Evolutionary conservation across 1,140 invertebrate genomes (phyloP), one percentile per base, ranked within the genome.

Genomic region (Macrostomum lignano): DNA sequence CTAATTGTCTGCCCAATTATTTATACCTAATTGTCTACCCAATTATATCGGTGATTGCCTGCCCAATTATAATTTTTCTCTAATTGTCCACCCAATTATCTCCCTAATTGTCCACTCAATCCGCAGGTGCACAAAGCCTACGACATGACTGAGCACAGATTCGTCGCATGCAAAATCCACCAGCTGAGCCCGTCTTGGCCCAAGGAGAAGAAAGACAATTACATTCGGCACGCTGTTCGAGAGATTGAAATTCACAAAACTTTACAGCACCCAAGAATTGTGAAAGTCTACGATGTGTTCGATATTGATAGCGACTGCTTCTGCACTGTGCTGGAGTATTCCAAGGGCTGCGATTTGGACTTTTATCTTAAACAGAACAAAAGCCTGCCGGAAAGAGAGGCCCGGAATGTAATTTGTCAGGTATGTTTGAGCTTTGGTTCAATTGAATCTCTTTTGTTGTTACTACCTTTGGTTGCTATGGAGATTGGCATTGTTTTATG

Each of bases 111-210:
- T n/a, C n/a, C n/a, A n/a, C n/a, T n/a, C n/a, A n/a, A n/a, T n/a
- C n/a, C n/a, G n/a, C n/a, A 94, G 67, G 86, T 93, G 36, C 82
- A 93, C 59, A 33, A 93, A 67, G 65, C 82, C 42, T 96, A 94
- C 67, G 88, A 96, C 62, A 41, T 67, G 47, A 82, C 88, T 54
- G 84, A 96, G 61, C 84, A 96, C 61, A 68, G 82, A 42, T 94
- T 94, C 62, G 88, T 94, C 35, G 88, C 88, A 37, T 96, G 88
- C 65, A 98, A 98, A 65, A 88, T 98, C 46, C 88, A 96, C 61
- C 86, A 96, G 67, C 67, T 96, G 40, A 96, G 94, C 61, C 91
- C 93, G 69, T 84, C 93, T 65, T 98, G 88, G 88, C 94, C 94
- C 63, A 84, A 96, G 62, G 86, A 96, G 60, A 96, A 96, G 63